Evolutionary conservation across 2,113 vertebrate species (phyloP), one percentile per base, ranked within the genome.

Genomic region (Cyanocitta stelleri): DNA sequence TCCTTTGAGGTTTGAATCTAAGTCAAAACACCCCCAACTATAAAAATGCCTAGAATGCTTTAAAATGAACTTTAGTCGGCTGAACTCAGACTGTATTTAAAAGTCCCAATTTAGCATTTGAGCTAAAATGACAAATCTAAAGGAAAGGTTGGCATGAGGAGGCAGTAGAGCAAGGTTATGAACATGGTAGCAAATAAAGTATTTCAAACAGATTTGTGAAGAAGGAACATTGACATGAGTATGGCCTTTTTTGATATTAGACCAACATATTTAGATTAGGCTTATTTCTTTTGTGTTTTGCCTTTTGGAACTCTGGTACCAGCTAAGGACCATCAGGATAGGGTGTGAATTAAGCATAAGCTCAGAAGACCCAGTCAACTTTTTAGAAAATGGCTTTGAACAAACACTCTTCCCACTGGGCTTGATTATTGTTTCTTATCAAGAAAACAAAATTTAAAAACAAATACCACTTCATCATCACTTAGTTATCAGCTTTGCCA

Each of bases 401-500:
- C 71, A 78, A 87, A 63, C 21, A 55, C 2, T 79, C 23, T 79
- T 72, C 67, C 73, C 21, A 32, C 5, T 37, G 11, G 35, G 22
- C 21, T 92, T 61, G 37, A 33, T 51, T 41, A 59, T 14, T 46
- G 11, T 78, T 85, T 87, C 35, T 80, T 74, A 56, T 32, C 19
- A 89, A 54, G 51, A 87, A 75, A 74, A 7, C 33, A 88, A 39
- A 35, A 71, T 18, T 54, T 44, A 86, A 72, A 94, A 97, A 97
- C 66, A 95, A 93, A 94, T 77, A 84, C 12, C 49, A 39, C 2
- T 8, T 94, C 68, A 91, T 74, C 56, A 85, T 93, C 56, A 92
- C n/a, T 96, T 93, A 95, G 51, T 82, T 69, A 88, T 93, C 78
- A 94, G 43, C 81, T 94, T 96, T 85, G 44, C 67, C 19, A 93